phyloP scores from a whole-genome alignment of 2,888 invertebrate genomes.

The Caenorhabditis macrosperma region DNA sequence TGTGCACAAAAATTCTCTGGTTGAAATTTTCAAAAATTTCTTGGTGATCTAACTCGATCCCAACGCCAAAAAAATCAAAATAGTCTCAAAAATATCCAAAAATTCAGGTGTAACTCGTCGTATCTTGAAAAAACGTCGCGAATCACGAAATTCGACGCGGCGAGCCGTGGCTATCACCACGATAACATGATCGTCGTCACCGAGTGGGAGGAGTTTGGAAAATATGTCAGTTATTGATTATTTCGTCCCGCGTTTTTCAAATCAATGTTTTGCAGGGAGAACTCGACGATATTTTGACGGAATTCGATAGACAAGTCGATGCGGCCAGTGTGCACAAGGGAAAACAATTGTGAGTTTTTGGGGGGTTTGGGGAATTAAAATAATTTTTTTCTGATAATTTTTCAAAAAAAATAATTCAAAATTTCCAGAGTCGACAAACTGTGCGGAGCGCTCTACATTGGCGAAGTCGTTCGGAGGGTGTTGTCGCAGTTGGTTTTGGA shows the following conservation, averaged over 20 bases:
- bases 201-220: constrained; percentile 80
- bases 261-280: constrained; percentile 75
- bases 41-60: not conserved
- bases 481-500: constrained; percentile 78
- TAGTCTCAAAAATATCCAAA: not conserved
- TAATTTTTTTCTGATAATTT: not conserved
- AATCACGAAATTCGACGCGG: constrained; percentile 79
- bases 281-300: constrained; percentile 77
- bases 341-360: constrained; percentile 79
- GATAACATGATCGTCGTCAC: constrained; percentile 80
- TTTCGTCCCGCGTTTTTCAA: not conserved
- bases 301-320: constrained; percentile 79
- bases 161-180: constrained; percentile 71
- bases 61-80: not conserved
- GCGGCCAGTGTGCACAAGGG: constrained; percentile 79
- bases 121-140: constrained; percentile 79
- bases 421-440: constrained; percentile 79
- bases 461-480: constrained; percentile 79
- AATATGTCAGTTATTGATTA: constrained; percentile 59
- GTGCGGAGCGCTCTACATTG: constrained; percentile 80
- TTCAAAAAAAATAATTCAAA: too few species aligned
- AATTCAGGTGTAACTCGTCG: constrained; percentile 79
- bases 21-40: not conserved
- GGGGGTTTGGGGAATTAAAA: not conserved
- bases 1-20: too few species aligned